These are phyloP conservation scores for Epistrophe grossulariae DNA, from an alignment of 2,888 invertebrate species.

Conservation along the genomic window DNA sequence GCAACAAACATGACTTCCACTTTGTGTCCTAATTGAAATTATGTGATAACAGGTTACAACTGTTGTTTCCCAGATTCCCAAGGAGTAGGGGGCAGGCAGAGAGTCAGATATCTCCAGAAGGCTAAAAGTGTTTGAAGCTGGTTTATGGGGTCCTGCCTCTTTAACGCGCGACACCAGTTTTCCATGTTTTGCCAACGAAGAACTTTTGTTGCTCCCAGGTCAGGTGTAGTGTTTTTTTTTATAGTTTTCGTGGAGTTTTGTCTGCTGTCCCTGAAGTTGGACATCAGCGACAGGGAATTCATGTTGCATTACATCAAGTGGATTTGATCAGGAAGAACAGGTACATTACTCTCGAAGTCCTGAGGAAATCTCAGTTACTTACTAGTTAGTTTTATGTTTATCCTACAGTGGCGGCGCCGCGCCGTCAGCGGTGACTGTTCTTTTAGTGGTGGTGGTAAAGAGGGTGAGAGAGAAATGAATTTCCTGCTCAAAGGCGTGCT, in stretches of 20 bases:
- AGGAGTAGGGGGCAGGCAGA: background rate
- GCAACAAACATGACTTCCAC: conserved; percentile 74
- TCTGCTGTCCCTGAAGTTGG: conserved; percentile 53
- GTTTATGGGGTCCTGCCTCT: conserved; percentile 74
- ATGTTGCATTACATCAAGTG: conserved; percentile 73
- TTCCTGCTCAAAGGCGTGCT: conserved; percentile 48
- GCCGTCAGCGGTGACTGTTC: too few species aligned
- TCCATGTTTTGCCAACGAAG: conserved; percentile 68
- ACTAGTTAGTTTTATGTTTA: conserved; percentile 25
- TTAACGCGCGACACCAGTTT: conserved; percentile 74
- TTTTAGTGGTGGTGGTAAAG: background rate
- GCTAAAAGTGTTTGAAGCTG: conserved; percentile 69
- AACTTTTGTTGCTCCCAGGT: conserved; percentile 51
- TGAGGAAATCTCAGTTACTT: conserved; percentile 68
- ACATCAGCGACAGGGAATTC: conserved; percentile 69
- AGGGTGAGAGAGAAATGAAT: conserved; percentile 55
- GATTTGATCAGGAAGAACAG: conserved; percentile 73
- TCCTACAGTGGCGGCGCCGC: background rate
- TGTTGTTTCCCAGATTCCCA: conserved; percentile 62
- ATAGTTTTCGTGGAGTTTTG: conserved; percentile 17
- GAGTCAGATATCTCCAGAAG: conserved; percentile 52
- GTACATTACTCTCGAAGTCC: conserved; percentile 73
- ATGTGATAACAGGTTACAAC: conserved; percentile 76
- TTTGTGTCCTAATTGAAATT: conserved; percentile 76
- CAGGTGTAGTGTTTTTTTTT: conserved; percentile 50